Base-by-base conservation (phyloP, 2,888 invertebrate species). In the Drosophila helvetica region DNA sequence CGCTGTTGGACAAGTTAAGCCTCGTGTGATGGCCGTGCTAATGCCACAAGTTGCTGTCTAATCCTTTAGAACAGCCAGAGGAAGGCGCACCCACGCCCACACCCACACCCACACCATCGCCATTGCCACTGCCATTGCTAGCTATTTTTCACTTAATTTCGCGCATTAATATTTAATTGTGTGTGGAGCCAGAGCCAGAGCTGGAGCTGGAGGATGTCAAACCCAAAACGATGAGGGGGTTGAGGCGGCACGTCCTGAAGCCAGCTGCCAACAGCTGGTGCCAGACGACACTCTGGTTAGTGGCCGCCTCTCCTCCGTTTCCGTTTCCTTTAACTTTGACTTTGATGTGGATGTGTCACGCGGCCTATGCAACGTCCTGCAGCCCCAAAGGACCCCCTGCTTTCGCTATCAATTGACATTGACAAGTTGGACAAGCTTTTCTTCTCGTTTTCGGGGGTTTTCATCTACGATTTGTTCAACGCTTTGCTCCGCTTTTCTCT, bases 121-220 rank as follows among this genome's bases (percentile, higher is more conserved):
- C 25, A 7, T 7, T 8, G 8, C 27, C 47, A 64, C 9, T 42
- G n/a, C 30, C 42, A 38, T 33, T 38, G 48, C 7, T 57, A 67
- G 54, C 56, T 66, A 71, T 79, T 86, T 88, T 89, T 86, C 89
- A 87, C 85, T 77, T 86, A 85, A 87, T 86, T 81, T 85, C 69
- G 55, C 75, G 75, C 87, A 81, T 88, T 85, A 78, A 86, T 88
- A 87, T 86, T 88, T 88, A 87, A 87, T 81, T 87, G 77, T 79
- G 72, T 68, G 68, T 61, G 58, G 33, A 42, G 45, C 19, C 53
- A 25, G 22, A 22, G 19, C 19, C 2, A 2, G 19, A 19, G 6
- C 22, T 19, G 19, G 1, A 19, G 19, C 63, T 58, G 2, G 15
- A 65, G 56, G 25, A 65, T 58, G 64, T 47, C 55, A 63, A 86